A percentile compares a stretch with the other conserved stretches of the same genome.
Evolutionary conservation across 2,888 invertebrate species (phyloP).

Genomic region (Mystacides longicornis): DNA sequence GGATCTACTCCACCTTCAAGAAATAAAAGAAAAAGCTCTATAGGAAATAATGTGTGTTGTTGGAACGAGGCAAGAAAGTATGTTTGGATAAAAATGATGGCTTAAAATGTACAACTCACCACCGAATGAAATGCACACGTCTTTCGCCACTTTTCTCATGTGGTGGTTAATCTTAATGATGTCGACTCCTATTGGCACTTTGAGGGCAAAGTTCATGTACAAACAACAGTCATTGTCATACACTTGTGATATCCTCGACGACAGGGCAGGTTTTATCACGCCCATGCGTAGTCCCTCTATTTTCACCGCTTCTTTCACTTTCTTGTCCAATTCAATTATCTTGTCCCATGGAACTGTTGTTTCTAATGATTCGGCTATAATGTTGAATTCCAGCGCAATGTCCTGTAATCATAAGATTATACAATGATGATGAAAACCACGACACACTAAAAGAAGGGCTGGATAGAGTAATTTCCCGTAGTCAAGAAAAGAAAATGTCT

Average conservation of each 20-base stretch:
- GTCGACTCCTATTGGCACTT: slow-evolving; percentile 52
- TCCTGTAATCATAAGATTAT: no score
- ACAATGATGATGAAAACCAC: no score
- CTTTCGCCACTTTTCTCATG: slow-evolving; percentile 80
- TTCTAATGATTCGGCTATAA: slow-evolving; percentile 96
- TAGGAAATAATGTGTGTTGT: no score
- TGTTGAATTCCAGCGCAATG: slow-evolving; percentile 76
- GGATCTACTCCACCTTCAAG: no score
- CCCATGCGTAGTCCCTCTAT: slow-evolving; percentile 53
- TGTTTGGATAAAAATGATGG: no score
- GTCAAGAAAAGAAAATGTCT: no score
- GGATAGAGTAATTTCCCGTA: no score
- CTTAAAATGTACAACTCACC: slow-evolving; percentile 50
- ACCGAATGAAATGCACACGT: slow-evolving; percentile 84
- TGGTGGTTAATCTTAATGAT: slow-evolving; percentile 75
- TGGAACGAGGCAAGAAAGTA: no score
- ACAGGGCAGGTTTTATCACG: slow-evolving; percentile 59
- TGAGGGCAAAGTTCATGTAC: slow-evolving; percentile 89
- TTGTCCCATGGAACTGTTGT: slow-evolving; percentile 97
- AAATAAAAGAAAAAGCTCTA: no score
- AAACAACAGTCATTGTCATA: slow-evolving; percentile 96
- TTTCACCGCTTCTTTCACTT: slow-evolving; percentile 76
- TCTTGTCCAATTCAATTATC: slow-evolving; percentile 69
- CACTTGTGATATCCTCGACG: slow-evolving; percentile 90
- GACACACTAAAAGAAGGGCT: no score